These are phyloP conservation scores for Manacus vitellinus DNA, from an alignment of 2,113 vertebrate genomes.

Conservation along the genomic window DNA sequence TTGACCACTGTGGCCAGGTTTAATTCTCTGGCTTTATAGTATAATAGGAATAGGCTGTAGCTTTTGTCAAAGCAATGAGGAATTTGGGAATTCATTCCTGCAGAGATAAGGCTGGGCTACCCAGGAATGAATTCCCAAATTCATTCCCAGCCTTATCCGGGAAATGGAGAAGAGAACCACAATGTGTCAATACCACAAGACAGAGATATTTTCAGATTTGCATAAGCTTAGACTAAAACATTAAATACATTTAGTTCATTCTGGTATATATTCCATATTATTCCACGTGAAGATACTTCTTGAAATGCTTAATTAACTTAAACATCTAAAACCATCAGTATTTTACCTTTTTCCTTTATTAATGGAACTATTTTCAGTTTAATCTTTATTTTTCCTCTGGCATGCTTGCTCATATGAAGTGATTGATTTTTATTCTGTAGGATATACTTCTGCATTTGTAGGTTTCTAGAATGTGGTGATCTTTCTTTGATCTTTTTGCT, in stretches of 20 bases:
- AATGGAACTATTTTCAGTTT: background rate
- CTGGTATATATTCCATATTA: background rate
- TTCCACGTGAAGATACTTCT: background rate
- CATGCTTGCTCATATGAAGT: background rate
- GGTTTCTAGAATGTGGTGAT: background rate
- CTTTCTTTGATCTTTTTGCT: conserved; percentile 17
- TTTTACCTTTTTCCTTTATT: conserved; percentile 13
- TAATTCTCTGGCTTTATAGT: background rate
- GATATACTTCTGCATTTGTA: background rate
- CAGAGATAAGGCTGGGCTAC: background rate
- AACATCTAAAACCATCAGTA: background rate
- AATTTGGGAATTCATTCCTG: background rate
- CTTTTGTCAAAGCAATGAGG: background rate
- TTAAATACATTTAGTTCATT: background rate
- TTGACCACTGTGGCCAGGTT: background rate
- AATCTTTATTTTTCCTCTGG: conserved; percentile 14
- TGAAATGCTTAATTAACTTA: background rate
- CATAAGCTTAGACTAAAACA: background rate
- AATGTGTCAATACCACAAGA: background rate
- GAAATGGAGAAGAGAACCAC: background rate
- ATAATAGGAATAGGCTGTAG: background rate
- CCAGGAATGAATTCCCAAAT: background rate
- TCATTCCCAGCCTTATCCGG: background rate
- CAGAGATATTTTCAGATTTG: background rate
- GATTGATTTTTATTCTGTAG: background rate